Conservation (phyloP, 2,888 invertebrate genomes). For the Drosophila stalkeri region DNA sequence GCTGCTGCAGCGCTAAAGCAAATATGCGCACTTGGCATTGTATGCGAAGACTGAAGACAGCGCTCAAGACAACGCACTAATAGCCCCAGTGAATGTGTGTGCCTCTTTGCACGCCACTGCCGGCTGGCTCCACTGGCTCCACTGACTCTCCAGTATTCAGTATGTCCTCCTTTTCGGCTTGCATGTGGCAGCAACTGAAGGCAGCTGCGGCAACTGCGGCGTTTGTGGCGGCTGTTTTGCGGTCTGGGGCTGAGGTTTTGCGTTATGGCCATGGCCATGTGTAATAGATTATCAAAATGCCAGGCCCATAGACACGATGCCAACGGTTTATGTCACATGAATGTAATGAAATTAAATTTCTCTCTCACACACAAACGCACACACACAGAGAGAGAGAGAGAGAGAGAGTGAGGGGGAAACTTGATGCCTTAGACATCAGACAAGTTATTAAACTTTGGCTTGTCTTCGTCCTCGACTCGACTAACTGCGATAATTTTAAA, state of each 20-base stretch:
- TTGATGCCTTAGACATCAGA: conserved; percentile 25
- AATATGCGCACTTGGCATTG: conserved; percentile 80
- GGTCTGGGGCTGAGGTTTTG: conserved; percentile 73
- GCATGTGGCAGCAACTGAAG: conserved; percentile 50
- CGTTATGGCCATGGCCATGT: conserved; percentile 76
- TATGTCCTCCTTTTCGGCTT: conserved; percentile 66
- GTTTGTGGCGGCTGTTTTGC: conserved; percentile 64
- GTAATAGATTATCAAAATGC: conserved; percentile 82
- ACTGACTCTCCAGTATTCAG: not conserved
- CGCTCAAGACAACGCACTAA: conserved; percentile 73
- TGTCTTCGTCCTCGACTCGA: conserved; percentile 34
- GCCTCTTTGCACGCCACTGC: not conserved
- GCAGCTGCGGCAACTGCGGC: conserved; percentile 34
- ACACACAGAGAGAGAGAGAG: not conserved
- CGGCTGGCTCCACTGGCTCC: too few relatives aligned
- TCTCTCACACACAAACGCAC: conserved; percentile 38
- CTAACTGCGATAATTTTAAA: conserved; percentile 75
- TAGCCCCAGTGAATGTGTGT: conserved; percentile 44
- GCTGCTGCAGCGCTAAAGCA: conserved; percentile 60
- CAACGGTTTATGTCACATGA: conserved; percentile 80
- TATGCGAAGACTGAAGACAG: conserved; percentile 44
- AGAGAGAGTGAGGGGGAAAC: not conserved
- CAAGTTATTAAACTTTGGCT: conserved; percentile 72
- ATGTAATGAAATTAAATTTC: conserved; percentile 81
- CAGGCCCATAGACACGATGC: conserved; percentile 66